Evolutionary conservation across 2,797 vertebrate genomes (phyloP), one percentile per base, ranked within the genome.

Genomic region (Diplodus sargus): DNA sequence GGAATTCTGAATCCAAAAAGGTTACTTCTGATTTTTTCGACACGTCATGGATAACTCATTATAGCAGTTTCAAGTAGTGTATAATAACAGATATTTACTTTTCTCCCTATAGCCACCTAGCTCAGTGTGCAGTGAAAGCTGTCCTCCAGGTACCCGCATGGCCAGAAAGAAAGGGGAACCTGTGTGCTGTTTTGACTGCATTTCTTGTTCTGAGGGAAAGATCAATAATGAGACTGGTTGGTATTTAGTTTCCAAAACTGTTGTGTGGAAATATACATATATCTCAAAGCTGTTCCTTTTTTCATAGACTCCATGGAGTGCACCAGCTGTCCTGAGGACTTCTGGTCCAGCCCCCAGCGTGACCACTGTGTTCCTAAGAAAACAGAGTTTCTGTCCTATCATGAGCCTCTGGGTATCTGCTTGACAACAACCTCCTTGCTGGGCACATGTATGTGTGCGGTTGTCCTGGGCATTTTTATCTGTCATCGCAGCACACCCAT

Each of bases 121-220:
- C 22, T 95, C 95, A 64, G 76, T 92, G n/a, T 96, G 94, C 82
- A 95, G 92, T 87, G 84, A 58, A 28, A 58, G 28, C 56, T 58
- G 56, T 30, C 54, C 74, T 61, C 86, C 89, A 43, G 95, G 95
- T 2, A 93, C 89, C 14, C 93, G 93, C 6, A 87, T 89, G 70
- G 89, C 87, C 23, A 70, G 71, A 60, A 84, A 20, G 51, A 91
- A 91, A 16, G 92, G 90, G 28, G 28, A 28, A 28, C 28, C 28
- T 28, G 28, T 28, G 28, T 28, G 28, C 3, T 28, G 28, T 28
- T 28, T 28, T 28, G 28, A 28, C 28, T 28, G 28, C 28, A 28
- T 28, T 4, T 4, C 28, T 28, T 28, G 28, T 28, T 28, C 28
- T 28, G 28, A 28, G 28, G 28, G 28, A 28, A 28, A 28, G 28